Conservation (phyloP, 2,113 vertebrate species). For the Propithecus coquereli region DNA sequence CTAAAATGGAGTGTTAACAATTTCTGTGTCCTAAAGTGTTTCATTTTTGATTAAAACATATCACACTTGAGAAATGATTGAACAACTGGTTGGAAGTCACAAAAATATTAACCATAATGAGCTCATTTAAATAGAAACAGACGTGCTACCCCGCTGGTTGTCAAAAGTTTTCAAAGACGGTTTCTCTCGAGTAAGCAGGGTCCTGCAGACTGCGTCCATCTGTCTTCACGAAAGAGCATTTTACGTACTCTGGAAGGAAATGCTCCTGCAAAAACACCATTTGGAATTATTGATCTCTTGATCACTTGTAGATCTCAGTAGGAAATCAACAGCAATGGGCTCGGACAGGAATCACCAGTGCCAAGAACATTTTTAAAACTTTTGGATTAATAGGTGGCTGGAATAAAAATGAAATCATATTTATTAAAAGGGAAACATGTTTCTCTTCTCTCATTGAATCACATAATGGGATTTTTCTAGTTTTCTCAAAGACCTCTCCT, state of each 20-base stretch:
- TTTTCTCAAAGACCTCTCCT: not conserved
- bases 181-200: slow-evolving; percentile 82
- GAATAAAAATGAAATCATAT: not conserved
- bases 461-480: not conserved
- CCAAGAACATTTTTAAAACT: not conserved
- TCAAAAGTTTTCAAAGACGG: slow-evolving; percentile 83
- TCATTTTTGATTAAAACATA: slow-evolving; percentile 63
- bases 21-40: slow-evolving; percentile 24
- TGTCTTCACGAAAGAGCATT: slow-evolving; percentile 78
- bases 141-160: slow-evolving; percentile 79
- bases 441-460: not conserved
- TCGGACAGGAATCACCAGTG: not conserved
- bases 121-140: slow-evolving; percentile 82
- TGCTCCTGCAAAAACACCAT: slow-evolving; percentile 69
- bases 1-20: slow-evolving; percentile 11
- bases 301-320: slow-evolving; percentile 61
- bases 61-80: slow-evolving; percentile 79
- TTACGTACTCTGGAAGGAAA: slow-evolving; percentile 48
- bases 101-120: slow-evolving; percentile 83
- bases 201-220: slow-evolving; percentile 84
- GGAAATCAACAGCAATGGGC: slow-evolving; percentile 48
- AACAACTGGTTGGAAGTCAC: slow-evolving; percentile 84
- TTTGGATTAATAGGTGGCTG: slow-evolving; percentile 49
- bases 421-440: not conserved
- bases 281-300: slow-evolving; percentile 72